phyloP scores from a whole-genome alignment of 1,140 invertebrate genomes.

The Brachionus rubens region DNA sequence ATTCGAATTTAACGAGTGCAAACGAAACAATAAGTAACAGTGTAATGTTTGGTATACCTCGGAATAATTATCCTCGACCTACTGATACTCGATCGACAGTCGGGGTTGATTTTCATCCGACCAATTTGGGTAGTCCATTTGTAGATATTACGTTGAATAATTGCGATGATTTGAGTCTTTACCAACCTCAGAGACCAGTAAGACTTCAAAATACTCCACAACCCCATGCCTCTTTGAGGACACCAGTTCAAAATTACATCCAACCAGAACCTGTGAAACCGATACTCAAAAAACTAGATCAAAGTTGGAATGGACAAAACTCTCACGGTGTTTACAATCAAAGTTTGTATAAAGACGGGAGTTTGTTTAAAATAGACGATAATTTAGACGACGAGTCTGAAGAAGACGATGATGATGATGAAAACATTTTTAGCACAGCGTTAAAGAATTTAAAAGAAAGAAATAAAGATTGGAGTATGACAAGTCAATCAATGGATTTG shows the following conservation, averaged over 20 bases:
- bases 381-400: not conserved
- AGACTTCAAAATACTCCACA: not conserved
- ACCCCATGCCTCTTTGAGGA: too few relatives aligned
- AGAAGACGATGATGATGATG: not conserved
- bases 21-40: constrained; percentile 21
- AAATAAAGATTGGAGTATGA: not conserved
- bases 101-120: constrained; percentile 10
- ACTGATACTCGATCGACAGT: not conserved
- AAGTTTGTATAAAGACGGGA: constrained; percentile 11
- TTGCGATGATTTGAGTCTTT: constrained; percentile 23
- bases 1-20: not conserved
- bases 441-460: constrained; percentile 20
- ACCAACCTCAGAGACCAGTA: not conserved
- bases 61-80: not conserved
- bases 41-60: constrained; percentile 37
- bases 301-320: not conserved
- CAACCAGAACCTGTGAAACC: constrained; percentile 5
- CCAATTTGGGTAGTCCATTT: not conserved
- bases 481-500: not conserved
- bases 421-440: constrained; percentile 7
- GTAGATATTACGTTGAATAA: constrained; percentile 27
- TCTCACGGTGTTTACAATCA: not conserved
- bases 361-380: constrained; percentile 12
- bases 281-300: not conserved
- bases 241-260: not conserved